phyloP scores from a whole-genome alignment of 2,888 invertebrate genomes.

The Schizotus pectinicornis region DNA sequence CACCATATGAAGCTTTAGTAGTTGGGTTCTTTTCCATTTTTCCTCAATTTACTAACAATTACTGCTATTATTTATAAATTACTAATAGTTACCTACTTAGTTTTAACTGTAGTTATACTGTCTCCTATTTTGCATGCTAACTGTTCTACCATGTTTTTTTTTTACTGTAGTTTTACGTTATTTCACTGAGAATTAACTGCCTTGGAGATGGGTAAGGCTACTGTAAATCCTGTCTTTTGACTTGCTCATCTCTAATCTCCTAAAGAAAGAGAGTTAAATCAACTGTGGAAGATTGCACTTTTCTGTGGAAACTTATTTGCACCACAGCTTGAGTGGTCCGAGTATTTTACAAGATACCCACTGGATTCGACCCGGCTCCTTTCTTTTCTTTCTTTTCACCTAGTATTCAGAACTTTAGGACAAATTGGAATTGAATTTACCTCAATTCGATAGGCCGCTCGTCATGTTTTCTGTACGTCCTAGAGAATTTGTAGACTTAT shows the following conservation, averaged over 20 bases:
- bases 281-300: too few species aligned
- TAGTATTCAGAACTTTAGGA: not conserved
- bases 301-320: conserved; percentile 26
- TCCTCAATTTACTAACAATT: not conserved
- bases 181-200: too few species aligned
- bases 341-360: conserved; percentile 56
- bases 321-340: conserved; percentile 55
- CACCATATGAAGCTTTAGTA: conserved; percentile 24
- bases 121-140: too few species aligned
- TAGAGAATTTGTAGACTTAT: not conserved
- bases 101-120: too few species aligned
- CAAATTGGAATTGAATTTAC: not conserved
- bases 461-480: not conserved
- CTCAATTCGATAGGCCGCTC: not conserved
- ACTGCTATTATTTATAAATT: not conserved
- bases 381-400: conserved; percentile 28
- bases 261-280: too few species aligned
- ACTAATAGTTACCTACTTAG: not conserved
- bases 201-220: too few species aligned
- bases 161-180: too few species aligned
- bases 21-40: conserved; percentile 31
- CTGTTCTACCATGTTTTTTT: too few species aligned
- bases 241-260: too few species aligned
- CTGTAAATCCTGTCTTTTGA: too few species aligned
- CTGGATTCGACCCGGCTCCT: conserved; percentile 52